phyloP scores from a whole-genome alignment of 2,113 vertebrate genomes.

The Piaya cayana region DNA sequence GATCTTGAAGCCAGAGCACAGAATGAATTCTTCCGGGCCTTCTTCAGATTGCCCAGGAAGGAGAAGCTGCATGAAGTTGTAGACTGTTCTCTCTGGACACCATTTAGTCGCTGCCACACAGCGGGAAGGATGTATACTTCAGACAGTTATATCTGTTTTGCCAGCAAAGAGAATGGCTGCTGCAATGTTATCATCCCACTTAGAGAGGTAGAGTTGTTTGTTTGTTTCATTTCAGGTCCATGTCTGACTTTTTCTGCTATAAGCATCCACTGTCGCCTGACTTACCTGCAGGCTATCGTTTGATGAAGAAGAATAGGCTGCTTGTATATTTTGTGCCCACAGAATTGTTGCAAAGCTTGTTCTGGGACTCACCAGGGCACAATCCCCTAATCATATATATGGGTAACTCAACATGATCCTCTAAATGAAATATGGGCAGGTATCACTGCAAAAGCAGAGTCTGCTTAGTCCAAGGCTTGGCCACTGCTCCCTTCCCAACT shows the following conservation, averaged over 20 bases:
- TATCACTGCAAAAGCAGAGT: neutral
- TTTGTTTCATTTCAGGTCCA: neutral
- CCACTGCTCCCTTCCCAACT: neutral
- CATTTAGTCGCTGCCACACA: constrained; percentile 91
- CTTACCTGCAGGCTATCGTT: neutral
- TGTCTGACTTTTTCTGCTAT: neutral
- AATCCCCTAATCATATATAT: neutral
- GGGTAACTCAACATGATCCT: neutral
- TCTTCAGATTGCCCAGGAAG: constrained; percentile 87
- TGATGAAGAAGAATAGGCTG: neutral
- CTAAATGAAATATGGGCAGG: neutral
- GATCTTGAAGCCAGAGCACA: constrained; percentile 90
- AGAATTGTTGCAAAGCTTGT: neutral
- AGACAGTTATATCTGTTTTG: constrained; percentile 91
- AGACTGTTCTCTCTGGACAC: constrained; percentile 91
- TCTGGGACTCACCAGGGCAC: neutral
- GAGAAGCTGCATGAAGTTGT: constrained; percentile 84
- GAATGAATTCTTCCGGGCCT: constrained; percentile 90
- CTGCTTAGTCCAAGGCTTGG: neutral
- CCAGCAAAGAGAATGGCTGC: constrained; percentile 87
- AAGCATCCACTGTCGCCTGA: neutral
- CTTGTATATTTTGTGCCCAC: neutral
- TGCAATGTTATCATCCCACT: constrained; percentile 90
- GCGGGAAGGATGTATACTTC: constrained; percentile 88
- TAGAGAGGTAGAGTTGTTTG: constrained; percentile 80